phyloP scores from a whole-genome alignment of 1,140 invertebrate species.

The Matsumurasca onukii region DNA sequence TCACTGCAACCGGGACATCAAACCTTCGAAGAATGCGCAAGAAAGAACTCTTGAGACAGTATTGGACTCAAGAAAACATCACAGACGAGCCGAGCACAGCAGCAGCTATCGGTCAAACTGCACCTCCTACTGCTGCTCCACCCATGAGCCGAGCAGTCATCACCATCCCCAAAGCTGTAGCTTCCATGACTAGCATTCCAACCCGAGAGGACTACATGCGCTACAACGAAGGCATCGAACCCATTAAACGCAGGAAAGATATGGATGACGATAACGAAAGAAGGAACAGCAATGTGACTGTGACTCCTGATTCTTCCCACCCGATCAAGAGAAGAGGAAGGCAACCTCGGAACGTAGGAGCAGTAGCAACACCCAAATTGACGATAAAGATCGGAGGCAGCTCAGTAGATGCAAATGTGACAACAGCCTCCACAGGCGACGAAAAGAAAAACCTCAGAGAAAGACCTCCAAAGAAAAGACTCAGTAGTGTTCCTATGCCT shows the following conservation, averaged over 20 bases:
- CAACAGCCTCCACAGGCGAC: conserved; percentile 46
- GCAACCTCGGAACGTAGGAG: conserved; percentile 37
- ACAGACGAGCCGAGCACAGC: conserved; percentile 63
- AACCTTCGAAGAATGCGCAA: conserved; percentile 84
- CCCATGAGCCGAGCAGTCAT: conserved; percentile 69
- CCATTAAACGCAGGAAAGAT: conserved; percentile 49
- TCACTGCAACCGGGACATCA: conserved; percentile 57
- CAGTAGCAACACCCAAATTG: conserved; percentile 61
- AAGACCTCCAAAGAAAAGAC: conserved; percentile 77
- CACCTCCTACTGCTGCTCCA: conserved; percentile 54
- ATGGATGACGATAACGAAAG: conserved; percentile 47
- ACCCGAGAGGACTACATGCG: conserved; percentile 83
- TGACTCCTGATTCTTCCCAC: conserved; percentile 42
- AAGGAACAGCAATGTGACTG: background rate
- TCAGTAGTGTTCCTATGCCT: conserved; percentile 60
- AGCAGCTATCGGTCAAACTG: conserved; percentile 40
- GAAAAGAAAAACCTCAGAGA: conserved; percentile 55
- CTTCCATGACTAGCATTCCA: conserved; percentile 80
- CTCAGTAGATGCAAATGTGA: conserved; percentile 39
- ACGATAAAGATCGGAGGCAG: conserved; percentile 75
- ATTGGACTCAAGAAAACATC: conserved; percentile 84
- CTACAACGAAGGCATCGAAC: conserved; percentile 64
- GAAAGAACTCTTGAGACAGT: conserved; percentile 81
- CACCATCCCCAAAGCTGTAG: conserved; percentile 82
- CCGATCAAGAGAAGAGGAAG: conserved; percentile 39